phyloP scores from a whole-genome alignment of 2,888 invertebrate genomes.

The Drosophila setosimentum region DNA sequence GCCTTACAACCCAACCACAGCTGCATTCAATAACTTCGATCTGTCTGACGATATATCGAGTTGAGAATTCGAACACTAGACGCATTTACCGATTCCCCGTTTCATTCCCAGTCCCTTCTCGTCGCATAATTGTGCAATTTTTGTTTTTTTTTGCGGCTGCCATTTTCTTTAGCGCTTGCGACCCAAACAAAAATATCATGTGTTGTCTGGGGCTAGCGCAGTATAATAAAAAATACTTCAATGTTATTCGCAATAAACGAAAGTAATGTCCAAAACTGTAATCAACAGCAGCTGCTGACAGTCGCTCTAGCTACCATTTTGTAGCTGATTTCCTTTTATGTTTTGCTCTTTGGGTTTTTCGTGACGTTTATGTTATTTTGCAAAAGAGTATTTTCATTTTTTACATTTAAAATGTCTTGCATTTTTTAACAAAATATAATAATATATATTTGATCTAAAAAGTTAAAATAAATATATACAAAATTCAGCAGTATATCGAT shows the following conservation, averaged over 20 bases:
- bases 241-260: constrained; percentile 78
- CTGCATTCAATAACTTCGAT: constrained; percentile 77
- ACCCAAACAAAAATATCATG: constrained; percentile 29
- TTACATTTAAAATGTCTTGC: fast-evolving
- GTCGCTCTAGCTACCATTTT: constrained; percentile 14
- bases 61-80: constrained; percentile 32
- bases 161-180: constrained; percentile 26
- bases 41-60: constrained; percentile 33
- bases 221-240: constrained; percentile 73
- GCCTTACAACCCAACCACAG: constrained; percentile 48
- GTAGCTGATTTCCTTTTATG: constrained; percentile 23
- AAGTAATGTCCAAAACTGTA: constrained; percentile 76
- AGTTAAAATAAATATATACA: not conserved
- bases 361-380: not conserved
- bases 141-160: constrained; percentile 19
- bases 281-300: constrained; percentile 76
- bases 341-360: constrained; percentile 10
- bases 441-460: not conserved
- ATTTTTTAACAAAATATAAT: not conserved
- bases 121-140: constrained; percentile 61
- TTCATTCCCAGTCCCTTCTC: not conserved
- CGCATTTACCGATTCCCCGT: constrained; percentile 28
- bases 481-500: not conserved
- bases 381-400: not conserved
- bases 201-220: constrained; percentile 39